Evolutionary conservation across 2,888 invertebrate species (phyloP).

Genomic region (Noctua fimbriata): DNA sequence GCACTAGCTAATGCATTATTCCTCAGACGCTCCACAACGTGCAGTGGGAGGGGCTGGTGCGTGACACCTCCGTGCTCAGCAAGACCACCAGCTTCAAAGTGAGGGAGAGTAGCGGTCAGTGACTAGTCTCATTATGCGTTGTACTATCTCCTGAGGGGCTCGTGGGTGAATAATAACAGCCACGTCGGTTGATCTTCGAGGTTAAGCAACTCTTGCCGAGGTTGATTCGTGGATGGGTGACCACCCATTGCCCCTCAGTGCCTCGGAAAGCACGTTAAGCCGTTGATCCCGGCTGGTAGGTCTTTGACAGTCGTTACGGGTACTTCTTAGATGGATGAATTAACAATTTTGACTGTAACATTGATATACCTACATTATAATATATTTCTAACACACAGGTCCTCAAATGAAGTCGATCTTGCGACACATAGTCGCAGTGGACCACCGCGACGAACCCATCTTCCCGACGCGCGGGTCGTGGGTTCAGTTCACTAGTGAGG

Average conservation of each 20-base stretch:
- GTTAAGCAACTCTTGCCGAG: background rate
- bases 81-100: slow-evolving; percentile 93
- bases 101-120: slow-evolving; percentile 93
- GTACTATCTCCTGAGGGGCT: background rate
- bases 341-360: background rate
- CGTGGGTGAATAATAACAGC: background rate
- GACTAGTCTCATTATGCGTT: background rate
- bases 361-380: background rate
- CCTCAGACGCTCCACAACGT: slow-evolving; percentile 94
- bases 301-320: background rate
- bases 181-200: background rate
- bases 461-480: slow-evolving; percentile 59
- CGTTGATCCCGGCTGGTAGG: background rate
- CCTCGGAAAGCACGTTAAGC: background rate
- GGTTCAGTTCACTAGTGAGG: slow-evolving; percentile 65
- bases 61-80: slow-evolving; percentile 94
- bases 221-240: background rate
- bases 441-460: slow-evolving; percentile 56
- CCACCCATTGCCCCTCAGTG: background rate
- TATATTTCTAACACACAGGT: slow-evolving; percentile 85
- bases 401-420: slow-evolving; percentile 91
- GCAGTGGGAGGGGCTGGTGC: slow-evolving; percentile 96
- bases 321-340: background rate
- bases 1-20: background rate
- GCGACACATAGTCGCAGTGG: slow-evolving; percentile 47